phyloP scores from a whole-genome alignment of 2,797 vertebrate species.

The Sebastolobus alascanus region DNA sequence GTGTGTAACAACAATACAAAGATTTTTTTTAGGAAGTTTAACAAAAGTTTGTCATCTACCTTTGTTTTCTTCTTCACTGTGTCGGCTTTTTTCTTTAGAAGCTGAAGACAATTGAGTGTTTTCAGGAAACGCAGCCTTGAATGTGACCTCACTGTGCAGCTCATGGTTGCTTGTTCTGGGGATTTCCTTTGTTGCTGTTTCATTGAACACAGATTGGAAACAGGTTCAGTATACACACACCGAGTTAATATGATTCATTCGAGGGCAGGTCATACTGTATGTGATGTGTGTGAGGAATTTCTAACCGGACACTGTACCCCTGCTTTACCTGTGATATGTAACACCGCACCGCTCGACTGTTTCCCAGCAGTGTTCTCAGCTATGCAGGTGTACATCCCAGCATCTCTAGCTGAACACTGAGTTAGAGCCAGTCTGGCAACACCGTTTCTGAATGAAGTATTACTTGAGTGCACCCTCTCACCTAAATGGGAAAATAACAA shows the following conservation, averaged over 20 bases:
- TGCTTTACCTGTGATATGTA: constrained; percentile 57
- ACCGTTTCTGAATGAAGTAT: constrained; percentile 50
- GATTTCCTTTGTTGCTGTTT: constrained; percentile 54
- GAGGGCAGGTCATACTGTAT: not conserved
- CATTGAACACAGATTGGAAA: constrained; percentile 14
- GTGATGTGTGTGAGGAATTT: not conserved
- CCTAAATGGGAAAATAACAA: constrained; percentile 35
- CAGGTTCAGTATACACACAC: constrained; percentile 22
- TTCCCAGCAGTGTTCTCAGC: constrained; percentile 61
- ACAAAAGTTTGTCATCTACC: constrained; percentile 41
- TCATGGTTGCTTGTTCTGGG: constrained; percentile 21
- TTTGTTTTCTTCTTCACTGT: constrained; percentile 35
- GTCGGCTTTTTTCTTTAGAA: constrained; percentile 11
- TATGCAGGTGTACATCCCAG: constrained; percentile 57
- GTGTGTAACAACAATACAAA: not conserved
- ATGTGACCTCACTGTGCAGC: constrained; percentile 7
- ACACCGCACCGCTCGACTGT: constrained; percentile 32
- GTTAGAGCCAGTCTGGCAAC: constrained; percentile 44
- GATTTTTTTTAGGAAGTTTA: not conserved
- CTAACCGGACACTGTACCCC: not conserved
- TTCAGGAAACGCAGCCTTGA: not conserved
- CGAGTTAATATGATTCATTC: not conserved
- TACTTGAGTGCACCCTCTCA: constrained; percentile 12
- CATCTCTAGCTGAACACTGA: constrained; percentile 40
- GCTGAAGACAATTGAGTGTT: constrained; percentile 1